Conservation (phyloP, 2,113 vertebrate genomes). For the Panurus biarmicus region DNA sequence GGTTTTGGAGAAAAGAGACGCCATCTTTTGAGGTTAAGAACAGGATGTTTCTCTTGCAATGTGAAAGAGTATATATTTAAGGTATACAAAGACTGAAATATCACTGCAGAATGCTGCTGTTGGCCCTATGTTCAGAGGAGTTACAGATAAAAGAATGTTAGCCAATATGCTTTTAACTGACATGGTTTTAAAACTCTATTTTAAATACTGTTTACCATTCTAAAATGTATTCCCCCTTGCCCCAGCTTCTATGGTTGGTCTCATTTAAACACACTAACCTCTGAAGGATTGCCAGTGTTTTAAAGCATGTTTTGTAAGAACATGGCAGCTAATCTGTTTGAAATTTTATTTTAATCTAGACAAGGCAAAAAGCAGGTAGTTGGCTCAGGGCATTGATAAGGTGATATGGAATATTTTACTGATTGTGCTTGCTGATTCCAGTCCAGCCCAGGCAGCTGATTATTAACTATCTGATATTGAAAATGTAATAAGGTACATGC, state of each 20-base stretch:
- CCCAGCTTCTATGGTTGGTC: background rate
- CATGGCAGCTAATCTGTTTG: background rate
- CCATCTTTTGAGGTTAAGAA: background rate
- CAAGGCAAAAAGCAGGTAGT: background rate
- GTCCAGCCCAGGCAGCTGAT: background rate
- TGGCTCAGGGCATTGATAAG: slow-evolving; percentile 24
- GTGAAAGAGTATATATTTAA: background rate
- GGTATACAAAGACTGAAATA: background rate
- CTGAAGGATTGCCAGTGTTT: background rate
- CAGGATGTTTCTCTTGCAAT: background rate
- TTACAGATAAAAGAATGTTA: background rate
- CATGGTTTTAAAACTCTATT: background rate
- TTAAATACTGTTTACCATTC: background rate
- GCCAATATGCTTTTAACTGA: background rate
- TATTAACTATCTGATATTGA: slow-evolving; percentile 8
- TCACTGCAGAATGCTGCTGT: background rate
- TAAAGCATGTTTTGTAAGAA: background rate
- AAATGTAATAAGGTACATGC: background rate
- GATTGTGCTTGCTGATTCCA: background rate
- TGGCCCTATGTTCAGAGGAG: background rate
- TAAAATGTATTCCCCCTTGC: background rate
- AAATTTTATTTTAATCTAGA: slow-evolving; percentile 27
- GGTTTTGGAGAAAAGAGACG: background rate
- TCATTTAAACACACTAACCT: background rate
- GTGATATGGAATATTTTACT: background rate